Base-by-base conservation (phyloP, 2,888 invertebrate genomes). In the Bembecia ichneumoniformis region DNA sequence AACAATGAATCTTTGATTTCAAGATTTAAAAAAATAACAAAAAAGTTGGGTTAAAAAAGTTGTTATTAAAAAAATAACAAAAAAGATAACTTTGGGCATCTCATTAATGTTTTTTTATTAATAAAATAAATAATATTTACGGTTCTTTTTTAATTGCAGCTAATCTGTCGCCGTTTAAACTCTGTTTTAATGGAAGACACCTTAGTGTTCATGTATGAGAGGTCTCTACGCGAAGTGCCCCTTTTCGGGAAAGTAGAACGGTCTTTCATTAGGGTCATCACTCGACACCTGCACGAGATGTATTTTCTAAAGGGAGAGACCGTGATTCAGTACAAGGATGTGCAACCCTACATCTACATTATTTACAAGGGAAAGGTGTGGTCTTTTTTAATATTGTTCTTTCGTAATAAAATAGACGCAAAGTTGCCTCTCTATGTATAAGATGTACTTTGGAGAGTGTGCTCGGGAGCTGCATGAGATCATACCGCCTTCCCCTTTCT, bases 181-280 rank as follows among this genome's bases (percentile, higher is more conserved):
- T 80, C 88, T 0, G 82, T 87, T 1, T 58, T 89, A 47, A 86
- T 88, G 79, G 88, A 88, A 69, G 89, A 89, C 55, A 84, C 86
- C 1, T 67, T 89, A 43, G 83, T 84, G 3, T 83, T 83, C 53
- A 82, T 89, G 77, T 89, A 89, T 54, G 88, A 89, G 60, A 71
- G 69, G 13, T 87, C 88, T 0, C 64, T 89, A 1, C 69, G 86
- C 9, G 86, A 88, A 58, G 88, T 89, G n/a, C 88, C 89, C 0
- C 65, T 89, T 14, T 89, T 89, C 55, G 82, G 84, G 13, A 83
- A 82, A 55, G 83, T 88, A 47, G 89, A 89, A 56, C 69, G 81
- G 10, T 86, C 88, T 5, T 89, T 89, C 64, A 87, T 89, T 66
- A 77, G 89, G 58, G 82, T 88, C 53, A 74, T 89, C 60, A 87